These are phyloP conservation scores for Patella caerulea DNA, from an alignment of 2,888 invertebrate genomes.

Conservation along the genomic window DNA sequence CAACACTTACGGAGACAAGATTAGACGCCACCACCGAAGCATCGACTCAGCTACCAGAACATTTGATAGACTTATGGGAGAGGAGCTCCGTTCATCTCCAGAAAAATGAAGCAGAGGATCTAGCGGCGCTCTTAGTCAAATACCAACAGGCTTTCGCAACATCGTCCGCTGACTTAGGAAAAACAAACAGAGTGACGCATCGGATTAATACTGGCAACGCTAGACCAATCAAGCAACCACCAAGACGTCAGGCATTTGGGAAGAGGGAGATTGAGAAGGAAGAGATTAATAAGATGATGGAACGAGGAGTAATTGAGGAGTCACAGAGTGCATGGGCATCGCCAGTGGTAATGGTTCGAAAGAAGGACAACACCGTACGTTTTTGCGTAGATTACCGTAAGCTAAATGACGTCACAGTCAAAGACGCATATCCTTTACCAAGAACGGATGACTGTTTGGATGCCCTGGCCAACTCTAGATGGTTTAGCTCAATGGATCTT, in stretches of 20 bases:
- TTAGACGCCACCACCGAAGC: background rate
- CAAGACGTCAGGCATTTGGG: constrained; percentile 26
- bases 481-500: constrained; percentile 21
- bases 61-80: constrained; percentile 17
- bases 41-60: background rate
- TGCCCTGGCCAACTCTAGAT: constrained; percentile 18
- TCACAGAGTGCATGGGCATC: constrained; percentile 31
- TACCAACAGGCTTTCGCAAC: constrained; percentile 28
- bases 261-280: constrained; percentile 25
- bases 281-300: constrained; percentile 16
- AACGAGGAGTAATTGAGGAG: constrained; percentile 21
- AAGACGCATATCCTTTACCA: constrained; percentile 28
- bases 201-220: constrained; percentile 21
- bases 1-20: background rate
- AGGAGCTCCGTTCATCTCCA: background rate
- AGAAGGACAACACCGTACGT: constrained; percentile 26
- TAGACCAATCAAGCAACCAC: constrained; percentile 26
- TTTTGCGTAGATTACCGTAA: constrained; percentile 34
- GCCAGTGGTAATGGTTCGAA: constrained; percentile 33
- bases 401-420: constrained; percentile 29
- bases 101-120: background rate
- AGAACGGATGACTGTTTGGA: constrained; percentile 31
- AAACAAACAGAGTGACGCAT: constrained; percentile 23
- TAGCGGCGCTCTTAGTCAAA: constrained; percentile 21
- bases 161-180: constrained; percentile 27